Conservation (phyloP, 2,797 vertebrate genomes). For the Chiroxiphia lanceolata region DNA sequence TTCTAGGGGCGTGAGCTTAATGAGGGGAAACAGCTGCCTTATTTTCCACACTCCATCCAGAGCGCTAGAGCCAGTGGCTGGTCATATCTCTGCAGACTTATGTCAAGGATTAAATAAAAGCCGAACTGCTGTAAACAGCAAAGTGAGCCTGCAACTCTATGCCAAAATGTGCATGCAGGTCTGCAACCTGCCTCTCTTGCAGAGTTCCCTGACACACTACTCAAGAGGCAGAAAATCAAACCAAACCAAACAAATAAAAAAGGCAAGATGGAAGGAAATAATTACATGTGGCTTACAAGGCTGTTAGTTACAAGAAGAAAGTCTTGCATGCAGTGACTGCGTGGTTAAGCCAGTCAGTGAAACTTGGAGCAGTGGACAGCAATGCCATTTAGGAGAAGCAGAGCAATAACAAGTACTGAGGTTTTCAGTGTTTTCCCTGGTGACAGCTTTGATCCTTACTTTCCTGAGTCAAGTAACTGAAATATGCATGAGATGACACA, state of each 20-base stretch:
- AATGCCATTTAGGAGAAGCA: background rate
- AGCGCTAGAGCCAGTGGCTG: background rate
- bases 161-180: fast-evolving
- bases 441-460: fast-evolving
- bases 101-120: background rate
- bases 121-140: background rate
- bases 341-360: background rate
- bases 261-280: background rate
- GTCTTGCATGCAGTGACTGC: background rate
- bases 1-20: background rate
- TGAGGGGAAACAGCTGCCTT: background rate
- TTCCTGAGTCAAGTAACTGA: background rate
- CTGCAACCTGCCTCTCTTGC: background rate
- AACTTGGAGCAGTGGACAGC: background rate
- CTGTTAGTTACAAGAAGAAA: background rate
- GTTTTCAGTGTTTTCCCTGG: background rate
- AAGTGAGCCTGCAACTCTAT: background rate
- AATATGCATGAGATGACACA: background rate
- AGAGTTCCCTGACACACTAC: background rate
- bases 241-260: background rate
- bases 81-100: background rate
- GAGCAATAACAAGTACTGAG: background rate
- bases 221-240: background rate
- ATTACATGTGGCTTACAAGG: background rate
- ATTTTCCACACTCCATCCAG: background rate